Conservation (phyloP, 2,113 vertebrate genomes). For the Butorides virescens region DNA sequence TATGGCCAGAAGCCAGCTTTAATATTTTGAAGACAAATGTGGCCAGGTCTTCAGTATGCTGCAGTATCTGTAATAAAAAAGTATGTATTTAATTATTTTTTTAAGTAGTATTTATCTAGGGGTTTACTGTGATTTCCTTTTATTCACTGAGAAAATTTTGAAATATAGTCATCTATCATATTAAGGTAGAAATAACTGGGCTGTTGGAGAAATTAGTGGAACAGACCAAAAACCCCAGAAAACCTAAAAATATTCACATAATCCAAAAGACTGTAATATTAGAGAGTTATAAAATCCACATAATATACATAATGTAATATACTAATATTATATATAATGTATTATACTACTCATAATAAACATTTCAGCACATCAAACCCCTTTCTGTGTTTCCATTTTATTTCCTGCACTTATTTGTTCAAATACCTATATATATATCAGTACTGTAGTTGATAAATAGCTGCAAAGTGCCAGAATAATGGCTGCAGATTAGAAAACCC, state of each 20-base stretch:
- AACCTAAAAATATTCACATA: background rate
- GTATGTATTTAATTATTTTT: background rate
- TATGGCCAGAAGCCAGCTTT: fast-evolving
- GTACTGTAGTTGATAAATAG: background rate
- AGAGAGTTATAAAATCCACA: background rate
- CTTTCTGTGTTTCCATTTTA: background rate
- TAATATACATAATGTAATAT: too few relatives aligned
- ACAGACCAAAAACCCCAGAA: fast-evolving
- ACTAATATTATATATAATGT: too few relatives aligned
- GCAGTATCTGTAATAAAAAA: background rate
- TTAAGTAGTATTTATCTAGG: background rate
- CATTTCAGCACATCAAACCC: background rate
- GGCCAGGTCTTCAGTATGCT: background rate
- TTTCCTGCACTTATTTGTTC: background rate
- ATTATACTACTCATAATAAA: background rate
- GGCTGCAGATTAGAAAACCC: background rate
- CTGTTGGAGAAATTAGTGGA: background rate
- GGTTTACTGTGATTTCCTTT: background rate
- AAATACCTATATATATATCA: background rate
- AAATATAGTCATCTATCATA: background rate
- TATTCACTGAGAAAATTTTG: background rate
- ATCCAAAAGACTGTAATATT: background rate
- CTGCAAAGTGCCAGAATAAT: background rate
- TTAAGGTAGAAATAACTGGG: background rate
- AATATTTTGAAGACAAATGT: background rate